Conservation (phyloP, 2,888 invertebrate genomes). For the Brassicogethes aeneus region DNA sequence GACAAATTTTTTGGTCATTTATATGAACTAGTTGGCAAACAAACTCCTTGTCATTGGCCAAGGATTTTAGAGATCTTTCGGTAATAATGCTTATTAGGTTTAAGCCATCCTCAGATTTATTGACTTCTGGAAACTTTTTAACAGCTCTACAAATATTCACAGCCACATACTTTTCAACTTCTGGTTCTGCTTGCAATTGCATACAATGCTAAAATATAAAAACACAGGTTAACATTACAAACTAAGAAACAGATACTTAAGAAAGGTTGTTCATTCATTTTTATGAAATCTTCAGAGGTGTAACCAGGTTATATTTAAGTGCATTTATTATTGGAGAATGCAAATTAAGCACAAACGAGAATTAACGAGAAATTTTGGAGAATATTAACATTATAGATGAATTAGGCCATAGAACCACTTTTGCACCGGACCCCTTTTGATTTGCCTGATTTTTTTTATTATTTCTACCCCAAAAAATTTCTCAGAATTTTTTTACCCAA, state of each 20-base stretch:
- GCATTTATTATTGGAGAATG: too few species aligned
- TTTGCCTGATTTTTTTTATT: too few species aligned
- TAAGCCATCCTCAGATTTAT: slow-evolving; percentile 29
- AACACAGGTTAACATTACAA: slow-evolving; percentile 2
- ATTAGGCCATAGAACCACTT: too few species aligned
- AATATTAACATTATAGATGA: too few species aligned
- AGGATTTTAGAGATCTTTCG: slow-evolving; percentile 23
- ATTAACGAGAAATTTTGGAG: too few species aligned
- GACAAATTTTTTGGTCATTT: slow-evolving; percentile 25
- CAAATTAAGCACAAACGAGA: too few species aligned
- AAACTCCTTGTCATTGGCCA: slow-evolving; percentile 29
- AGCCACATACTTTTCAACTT: slow-evolving; percentile 22
- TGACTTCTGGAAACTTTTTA: slow-evolving; percentile 24
- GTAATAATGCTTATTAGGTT: slow-evolving; percentile 28
- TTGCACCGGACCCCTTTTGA: too few species aligned
- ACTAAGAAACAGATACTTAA: background rate
- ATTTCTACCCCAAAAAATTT: too few species aligned
- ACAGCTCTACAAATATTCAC: slow-evolving; percentile 29
- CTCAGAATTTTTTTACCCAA: too few species aligned
- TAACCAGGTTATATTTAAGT: too few species aligned
- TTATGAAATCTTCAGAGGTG: slow-evolving; percentile 3
- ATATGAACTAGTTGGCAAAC: slow-evolving; percentile 26
- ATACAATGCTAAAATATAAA: slow-evolving; percentile 17
- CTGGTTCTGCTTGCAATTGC: slow-evolving; percentile 13
- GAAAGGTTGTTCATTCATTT: background rate